Percentiles rank a stretch among this genome's conserved stretches.
phyloP scores from a whole-genome alignment of 1,140 invertebrate genomes.

The Tribolium castaneum region DNA sequence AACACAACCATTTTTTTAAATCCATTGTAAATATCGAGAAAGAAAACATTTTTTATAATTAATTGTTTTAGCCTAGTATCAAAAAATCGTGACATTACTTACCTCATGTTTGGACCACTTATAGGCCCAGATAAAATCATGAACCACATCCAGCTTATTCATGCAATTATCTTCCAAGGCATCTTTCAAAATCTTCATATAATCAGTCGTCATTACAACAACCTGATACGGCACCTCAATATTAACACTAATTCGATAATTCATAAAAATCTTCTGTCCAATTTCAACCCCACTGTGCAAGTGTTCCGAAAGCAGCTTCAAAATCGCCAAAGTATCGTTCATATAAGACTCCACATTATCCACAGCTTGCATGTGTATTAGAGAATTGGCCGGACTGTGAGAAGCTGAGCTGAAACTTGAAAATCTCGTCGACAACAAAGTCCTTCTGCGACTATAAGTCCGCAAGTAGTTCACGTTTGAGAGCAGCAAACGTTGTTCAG shows the following conservation, averaged over 20 bases:
- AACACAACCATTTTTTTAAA: no score
- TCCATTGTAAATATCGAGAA: no score
- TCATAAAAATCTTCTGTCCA: slow-evolving; percentile 67
- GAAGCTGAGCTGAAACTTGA: slow-evolving; percentile 51
- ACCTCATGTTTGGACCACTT: slow-evolving; percentile 59
- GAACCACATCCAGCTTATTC: slow-evolving; percentile 70
- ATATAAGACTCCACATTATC: slow-evolving; percentile 47
- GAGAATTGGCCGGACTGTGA: slow-evolving; percentile 32
- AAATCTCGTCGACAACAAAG: slow-evolving; percentile 49
- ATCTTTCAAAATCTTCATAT: slow-evolving; percentile 67
- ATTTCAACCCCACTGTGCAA: slow-evolving; percentile 67
- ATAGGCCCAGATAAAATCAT: slow-evolving; percentile 62
- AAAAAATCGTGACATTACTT: slow-evolving; percentile 29
- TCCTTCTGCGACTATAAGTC: slow-evolving; percentile 50
- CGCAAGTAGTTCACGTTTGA: slow-evolving; percentile 43
- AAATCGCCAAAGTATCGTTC: slow-evolving; percentile 55
- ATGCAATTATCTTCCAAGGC: slow-evolving; percentile 66
- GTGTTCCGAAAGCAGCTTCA: slow-evolving; percentile 59
- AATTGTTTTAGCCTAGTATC: no score
- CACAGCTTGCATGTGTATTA: slow-evolving; percentile 19
- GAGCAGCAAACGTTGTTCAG: slow-evolving; percentile 59
- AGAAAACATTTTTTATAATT: no score
- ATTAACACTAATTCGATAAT: slow-evolving; percentile 68
- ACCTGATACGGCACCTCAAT: slow-evolving; percentile 68
- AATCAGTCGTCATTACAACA: slow-evolving; percentile 66